Percentiles rank a stretch among this genome's conserved stretches.
Evolutionary conservation across 2,888 invertebrate species (phyloP).

Genomic region (Linnaemya vulpina): DNA sequence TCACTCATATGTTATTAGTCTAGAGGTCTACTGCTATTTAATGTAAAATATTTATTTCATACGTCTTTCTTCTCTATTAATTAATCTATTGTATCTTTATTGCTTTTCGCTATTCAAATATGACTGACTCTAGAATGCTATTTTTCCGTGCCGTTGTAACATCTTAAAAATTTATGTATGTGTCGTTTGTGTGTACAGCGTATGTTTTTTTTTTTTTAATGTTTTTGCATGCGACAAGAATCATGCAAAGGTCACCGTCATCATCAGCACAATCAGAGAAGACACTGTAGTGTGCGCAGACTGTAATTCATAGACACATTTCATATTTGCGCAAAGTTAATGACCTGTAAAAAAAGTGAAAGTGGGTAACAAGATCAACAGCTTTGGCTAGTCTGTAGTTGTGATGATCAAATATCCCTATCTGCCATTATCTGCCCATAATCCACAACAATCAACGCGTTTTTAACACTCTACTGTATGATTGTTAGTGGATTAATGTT

Average conservation of each 20-base stretch:
- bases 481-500: too few relatives aligned
- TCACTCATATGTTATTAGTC: constrained; percentile 12
- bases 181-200: too few relatives aligned
- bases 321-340: constrained; percentile 41
- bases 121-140: constrained; percentile 55
- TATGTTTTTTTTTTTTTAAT: not conserved
- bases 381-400: not conserved
- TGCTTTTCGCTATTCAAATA: constrained; percentile 45
- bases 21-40: constrained; percentile 45
- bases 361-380: constrained; percentile 14
- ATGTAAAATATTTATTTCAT: not conserved
- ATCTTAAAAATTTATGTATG: too few relatives aligned
- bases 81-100: constrained; percentile 54
- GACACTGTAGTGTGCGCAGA: not conserved
- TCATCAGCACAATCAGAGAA: constrained; percentile 14
- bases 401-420: too few relatives aligned
- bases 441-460: too few relatives aligned
- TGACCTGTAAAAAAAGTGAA: constrained; percentile 8
- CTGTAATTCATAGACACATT: constrained; percentile 29
- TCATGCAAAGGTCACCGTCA: constrained; percentile 46
- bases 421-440: too few relatives aligned
- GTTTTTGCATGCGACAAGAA: constrained; percentile 13
- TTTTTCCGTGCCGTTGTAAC: constrained; percentile 23
- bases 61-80: constrained; percentile 27
- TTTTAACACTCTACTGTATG: too few relatives aligned